Evolutionary conservation across 2,797 vertebrate genomes (phyloP).

Genomic region (Enteromius treurensis): DNA sequence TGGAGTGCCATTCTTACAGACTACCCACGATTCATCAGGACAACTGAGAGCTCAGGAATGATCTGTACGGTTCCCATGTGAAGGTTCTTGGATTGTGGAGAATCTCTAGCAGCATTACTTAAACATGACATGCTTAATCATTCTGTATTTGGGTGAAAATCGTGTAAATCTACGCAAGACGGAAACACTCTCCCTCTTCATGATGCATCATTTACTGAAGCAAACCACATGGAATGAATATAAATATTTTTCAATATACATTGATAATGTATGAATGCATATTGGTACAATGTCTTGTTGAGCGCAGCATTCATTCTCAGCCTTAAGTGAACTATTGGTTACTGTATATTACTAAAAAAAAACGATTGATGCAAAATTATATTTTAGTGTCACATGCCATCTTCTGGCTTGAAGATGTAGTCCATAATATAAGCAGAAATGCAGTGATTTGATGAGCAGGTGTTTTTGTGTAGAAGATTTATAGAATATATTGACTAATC

Average conservation of each 20-base stretch:
- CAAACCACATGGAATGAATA: background rate
- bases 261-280: background rate
- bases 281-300: background rate
- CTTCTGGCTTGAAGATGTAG: background rate
- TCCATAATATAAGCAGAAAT: background rate
- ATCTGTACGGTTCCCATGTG: background rate
- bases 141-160: constrained; percentile 1
- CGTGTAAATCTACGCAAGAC: background rate
- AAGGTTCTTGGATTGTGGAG: constrained; percentile 1
- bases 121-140: background rate
- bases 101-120: background rate
- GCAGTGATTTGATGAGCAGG: background rate
- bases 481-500: background rate
- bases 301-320: background rate
- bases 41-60: constrained; percentile 1
- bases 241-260: background rate
- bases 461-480: background rate
- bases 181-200: background rate
- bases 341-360: background rate
- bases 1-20: constrained; percentile 21
- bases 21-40: constrained; percentile 17
- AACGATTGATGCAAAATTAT: background rate
- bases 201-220: constrained; percentile 22
- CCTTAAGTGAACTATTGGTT: background rate
- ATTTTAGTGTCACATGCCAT: background rate